Evolutionary conservation across 2,888 invertebrate species (phyloP), one percentile per base, ranked within the genome.

Genomic region (Hemicrepidius hirtus): DNA sequence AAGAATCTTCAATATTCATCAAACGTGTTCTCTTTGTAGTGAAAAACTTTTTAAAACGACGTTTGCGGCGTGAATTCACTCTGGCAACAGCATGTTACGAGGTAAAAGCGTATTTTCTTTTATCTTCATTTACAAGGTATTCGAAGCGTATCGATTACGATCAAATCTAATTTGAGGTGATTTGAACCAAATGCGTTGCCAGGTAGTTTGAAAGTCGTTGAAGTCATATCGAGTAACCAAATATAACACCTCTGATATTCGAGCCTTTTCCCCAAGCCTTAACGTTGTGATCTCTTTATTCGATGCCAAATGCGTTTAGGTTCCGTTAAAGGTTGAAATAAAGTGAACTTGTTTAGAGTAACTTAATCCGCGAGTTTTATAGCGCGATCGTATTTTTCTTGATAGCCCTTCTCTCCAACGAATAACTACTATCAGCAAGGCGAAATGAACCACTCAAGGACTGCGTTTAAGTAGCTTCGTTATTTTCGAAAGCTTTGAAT

Each of bases 341-440:
- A 55, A 55, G 53, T 55, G 53, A 55, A 55, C 53, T 55, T 55
- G 32, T 55, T 55, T 55, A 55, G 53, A 55, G 53, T 55, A 55
- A 55, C 53, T 32, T 55, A 32, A 55, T 55, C 53, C 10, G 5
- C 5, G 9, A 32, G 53, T 55, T 55, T 49, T 55, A 55, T 32
- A 10, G 53, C 53, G 20, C 32, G 28, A 55, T 55, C 53, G 53
- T 55, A 55, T 55, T 55, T 55, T 55, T 28, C 32, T 55, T 55
- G 53, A 55, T 55, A 55, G 53, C 32, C 16, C 28, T 32, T 32
- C 32, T 55, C 53, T 24, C 18, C 32, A 18, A 32, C 53, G 32
- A 32, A 13, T 28, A 6, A 16, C 20, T 18, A 16, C 3, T 20
- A 6, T 49, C 44, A 9, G 44, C 44, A 44, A 9, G 16, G 44